These are phyloP conservation scores for Anastatus disparis DNA, from an alignment of 1,140 invertebrate species.

Conservation along the genomic window DNA sequence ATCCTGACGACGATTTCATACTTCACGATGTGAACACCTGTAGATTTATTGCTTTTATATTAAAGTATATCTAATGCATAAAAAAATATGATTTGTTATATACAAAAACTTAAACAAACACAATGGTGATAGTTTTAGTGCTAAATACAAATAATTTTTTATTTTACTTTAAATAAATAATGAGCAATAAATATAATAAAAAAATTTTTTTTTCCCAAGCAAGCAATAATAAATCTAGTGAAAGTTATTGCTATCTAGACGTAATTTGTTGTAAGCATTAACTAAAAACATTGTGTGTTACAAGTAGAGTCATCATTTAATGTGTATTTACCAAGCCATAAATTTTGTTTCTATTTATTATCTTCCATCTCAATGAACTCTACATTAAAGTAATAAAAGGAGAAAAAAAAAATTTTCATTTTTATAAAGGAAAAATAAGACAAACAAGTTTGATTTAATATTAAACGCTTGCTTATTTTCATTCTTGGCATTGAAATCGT, in stretches of 20 bases:
- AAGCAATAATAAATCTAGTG: not conserved
- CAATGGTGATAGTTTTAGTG: not conserved
- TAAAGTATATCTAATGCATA: not conserved
- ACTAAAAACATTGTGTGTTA: not conserved
- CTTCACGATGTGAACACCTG: slow-evolving; percentile 2
- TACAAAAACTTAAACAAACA: not conserved
- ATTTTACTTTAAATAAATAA: not conserved
- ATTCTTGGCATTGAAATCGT: too few species aligned
- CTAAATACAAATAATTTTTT: not conserved
- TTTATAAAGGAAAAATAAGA: too few species aligned
- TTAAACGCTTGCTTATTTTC: too few species aligned
- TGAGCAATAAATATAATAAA: slow-evolving; percentile 10
- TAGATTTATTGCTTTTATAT: slow-evolving; percentile 16
- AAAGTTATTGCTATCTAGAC: not conserved
- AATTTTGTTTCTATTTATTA: slow-evolving; percentile 31
- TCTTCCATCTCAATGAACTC: not conserved
- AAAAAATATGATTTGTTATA: not conserved
- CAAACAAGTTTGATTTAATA: too few species aligned
- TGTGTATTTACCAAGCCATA: slow-evolving; percentile 18
- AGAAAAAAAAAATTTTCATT: too few species aligned
- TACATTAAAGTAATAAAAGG: slow-evolving; percentile 1
- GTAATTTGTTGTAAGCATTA: not conserved
- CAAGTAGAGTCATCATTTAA: slow-evolving; percentile 3
- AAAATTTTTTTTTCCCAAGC: not conserved
- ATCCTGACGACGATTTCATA: not conserved